Base-by-base conservation (phyloP, 1,140 invertebrate genomes). In the Drosophila ohnishii region DNA sequence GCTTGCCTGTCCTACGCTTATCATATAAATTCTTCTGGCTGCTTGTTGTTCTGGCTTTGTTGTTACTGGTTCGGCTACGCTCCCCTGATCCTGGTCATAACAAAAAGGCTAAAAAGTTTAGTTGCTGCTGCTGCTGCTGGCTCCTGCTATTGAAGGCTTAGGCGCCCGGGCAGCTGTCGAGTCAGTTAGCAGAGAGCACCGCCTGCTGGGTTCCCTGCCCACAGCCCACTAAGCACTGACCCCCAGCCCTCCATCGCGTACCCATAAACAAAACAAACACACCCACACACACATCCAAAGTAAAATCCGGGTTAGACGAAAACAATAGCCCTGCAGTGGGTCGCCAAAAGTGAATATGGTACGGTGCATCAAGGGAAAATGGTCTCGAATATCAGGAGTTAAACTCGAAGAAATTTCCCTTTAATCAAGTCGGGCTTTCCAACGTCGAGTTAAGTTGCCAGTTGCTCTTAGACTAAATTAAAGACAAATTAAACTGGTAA, bases 91-190 rank as follows among this genome's bases (percentile, higher is more conserved):
- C 74, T 51, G 60, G 73, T 50, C 66, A 77, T 73, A 77, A 65
- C 80, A 84, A 87, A 87, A 87, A 88, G 84, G 82, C 84, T 87
- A 85, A 82, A 86, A 86, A 81, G 77, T 77, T 83, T 82, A 76
- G 44, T 60, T 69, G 72, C 55, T 53, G 59, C 59, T 58, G 75
- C 37, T 51, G 77, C 22, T 37, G 22, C 55, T 59, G 64, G 69
- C 69, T 71, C 47, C 85, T 88, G 84, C 61, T 80, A 87, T 87
- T 87, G 84, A 87, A 87, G 84, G 84, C 84, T 88, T 87, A 80
- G 79, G 71, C 82, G 78, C 75, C 35, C 78, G 42, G 80, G 44
- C 80, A 70, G 75, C 63, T 69, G 60, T 44, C 67, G 65, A 81
- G 80, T 83, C 78, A 75, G 75, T 65, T 78, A 75, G 75, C 50